Evolutionary conservation across 2,113 vertebrate genomes (phyloP), one percentile per base, ranked within the genome.

Genomic region (Urocitellus parryii): DNA sequence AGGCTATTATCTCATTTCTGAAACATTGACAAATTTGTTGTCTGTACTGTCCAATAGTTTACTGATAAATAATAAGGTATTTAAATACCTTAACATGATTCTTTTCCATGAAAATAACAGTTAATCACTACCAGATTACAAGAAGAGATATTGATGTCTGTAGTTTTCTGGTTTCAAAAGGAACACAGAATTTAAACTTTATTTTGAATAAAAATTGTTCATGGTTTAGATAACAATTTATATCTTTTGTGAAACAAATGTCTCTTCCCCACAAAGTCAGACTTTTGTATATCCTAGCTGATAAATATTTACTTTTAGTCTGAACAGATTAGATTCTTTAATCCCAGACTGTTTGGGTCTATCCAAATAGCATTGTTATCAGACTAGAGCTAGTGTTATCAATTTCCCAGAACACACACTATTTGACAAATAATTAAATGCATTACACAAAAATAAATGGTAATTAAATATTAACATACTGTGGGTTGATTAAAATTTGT

Each of bases 221-320:
- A 56, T 42, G 73, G 88, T 94, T 98, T 97, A 95, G 96, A 72
- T 94, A 96, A 97, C 90, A 97, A 89, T 98, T 97, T 98, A 84
- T 96, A 92, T 95, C 95, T 97, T 97, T 90, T 32, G 81, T 97
- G 98, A 97, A 98, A 97, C 96, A 97, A 92, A 45, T 96, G 84
- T 79, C 94, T 94, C 88, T 98, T 98, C 94, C 93, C 29, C 77
- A 88, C 95, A 95, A 95, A 95, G 94, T 87, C 56, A 91, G 95
- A 48, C 74, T 89, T 45, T 45, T 97, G 97, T 97, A 81, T 98
- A 95, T 96, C 94, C 86, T 96, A 91, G 65, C 96, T 97, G 91
- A 89, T 98, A 98, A 98, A 98, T 98, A 98, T 98, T 98, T 98
- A 96, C 95, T 97, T 98, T 95, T 79, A 90, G 82, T 96, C 95